Percentiles rank a stretch among this genome's conserved stretches.
Conservation (phyloP, 2,113 vertebrate genomes). For the Crocuta crocuta region DNA sequence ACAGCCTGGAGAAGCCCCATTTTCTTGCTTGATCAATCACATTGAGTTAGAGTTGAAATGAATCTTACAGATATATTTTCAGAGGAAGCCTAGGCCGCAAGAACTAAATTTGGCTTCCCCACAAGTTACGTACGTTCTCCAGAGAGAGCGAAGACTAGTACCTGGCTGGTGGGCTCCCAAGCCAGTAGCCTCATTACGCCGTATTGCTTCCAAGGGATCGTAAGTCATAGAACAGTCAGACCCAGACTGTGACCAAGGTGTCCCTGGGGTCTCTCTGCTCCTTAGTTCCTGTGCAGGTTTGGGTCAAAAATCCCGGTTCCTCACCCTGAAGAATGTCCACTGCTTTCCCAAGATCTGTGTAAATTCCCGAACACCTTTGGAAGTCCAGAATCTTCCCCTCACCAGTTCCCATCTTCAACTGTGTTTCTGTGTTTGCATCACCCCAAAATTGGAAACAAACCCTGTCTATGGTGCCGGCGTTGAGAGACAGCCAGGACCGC, state of each 20-base stretch:
- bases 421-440: not conserved
- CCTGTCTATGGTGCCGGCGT: not conserved
- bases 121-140: not conserved
- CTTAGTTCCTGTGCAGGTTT: not conserved
- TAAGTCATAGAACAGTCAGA: not conserved
- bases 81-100: not conserved
- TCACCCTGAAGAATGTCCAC: not conserved
- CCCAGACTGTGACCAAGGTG: fast-evolving
- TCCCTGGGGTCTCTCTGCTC: not conserved
- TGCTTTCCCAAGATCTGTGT: not conserved
- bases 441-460: not conserved
- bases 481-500: not conserved
- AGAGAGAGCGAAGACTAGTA: not conserved
- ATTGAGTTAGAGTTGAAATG: not conserved
- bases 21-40: not conserved
- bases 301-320: not conserved
- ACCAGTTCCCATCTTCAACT: not conserved
- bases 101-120: not conserved
- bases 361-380: not conserved
- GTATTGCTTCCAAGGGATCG: fast-evolving
- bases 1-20: fast-evolving
- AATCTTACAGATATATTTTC: not conserved
- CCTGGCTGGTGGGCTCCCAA: not conserved
- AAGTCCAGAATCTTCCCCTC: not conserved
- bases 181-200: not conserved